Base-by-base conservation (phyloP, 2,797 vertebrate genomes). In the Channallabes apus region DNA sequence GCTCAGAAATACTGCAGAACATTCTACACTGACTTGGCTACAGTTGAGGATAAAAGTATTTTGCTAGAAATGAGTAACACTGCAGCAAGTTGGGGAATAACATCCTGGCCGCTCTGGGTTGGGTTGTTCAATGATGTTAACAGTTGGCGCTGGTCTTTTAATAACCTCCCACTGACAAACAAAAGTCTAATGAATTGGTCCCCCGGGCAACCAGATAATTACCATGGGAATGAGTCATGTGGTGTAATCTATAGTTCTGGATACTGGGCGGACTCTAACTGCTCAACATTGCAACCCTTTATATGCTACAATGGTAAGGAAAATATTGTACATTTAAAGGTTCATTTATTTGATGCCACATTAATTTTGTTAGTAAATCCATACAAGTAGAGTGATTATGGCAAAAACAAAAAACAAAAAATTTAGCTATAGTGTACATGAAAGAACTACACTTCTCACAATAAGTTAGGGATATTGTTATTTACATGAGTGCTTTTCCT, bases 291-390 rank as follows among this genome's bases (percentile, higher is more conserved):
- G 0, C 7, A 0, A 17, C 12, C 32, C 12, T 86, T 83, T 15
- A 2, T 86, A 4, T 86, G 85, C 61, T 79, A 61, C 9, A 3
- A 83, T 38, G 81, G 85, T 86, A 27, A 86, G 81, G 71, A 32
- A 29, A 69, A 56, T 20, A 68, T 15, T 8, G 7, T 58, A 1
- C 59, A 38, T 22, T 51, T 73, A 12, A 77, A 1, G 6, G 17
- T 77, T 22, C 2, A 58, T 32, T 77, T 20, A 17, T 77, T 58
- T 32, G 4, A 58, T n/a, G 29, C 14, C 54, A 17, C 11, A 56
- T 58, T 14, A 18, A 15, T 58, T 3, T 56, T 12, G 54, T 12
- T 4, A 58, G 18, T 14, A 18, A 58, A 41, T 41, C 41, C 41
- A 41, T 41, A 7, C 41, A 41, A 7, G 41, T 41, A 41, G 41